A percentile compares a stretch with the other conserved stretches of the same genome.
These are phyloP conservation scores for Hesperia comma DNA, from an alignment of 2,888 invertebrate genomes.

Conservation along the genomic window DNA sequence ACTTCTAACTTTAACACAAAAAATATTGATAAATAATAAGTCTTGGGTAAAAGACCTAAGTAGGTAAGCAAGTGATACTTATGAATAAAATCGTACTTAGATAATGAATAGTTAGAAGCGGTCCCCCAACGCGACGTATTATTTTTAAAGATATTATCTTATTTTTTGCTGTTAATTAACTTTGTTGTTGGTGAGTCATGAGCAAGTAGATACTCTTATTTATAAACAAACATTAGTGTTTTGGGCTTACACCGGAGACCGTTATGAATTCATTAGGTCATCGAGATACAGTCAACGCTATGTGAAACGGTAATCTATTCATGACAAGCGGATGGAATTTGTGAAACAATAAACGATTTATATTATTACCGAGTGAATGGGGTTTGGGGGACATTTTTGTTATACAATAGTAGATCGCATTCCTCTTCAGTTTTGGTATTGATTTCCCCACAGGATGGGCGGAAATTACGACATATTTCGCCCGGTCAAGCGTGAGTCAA, in stretches of 20 bases:
- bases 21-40: too few relatives aligned
- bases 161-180: not conserved
- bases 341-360: slow-evolving; percentile 17
- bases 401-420: not conserved
- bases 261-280: slow-evolving; percentile 32
- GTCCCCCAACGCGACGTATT: too few relatives aligned
- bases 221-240: slow-evolving; percentile 17
- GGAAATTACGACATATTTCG: too few relatives aligned
- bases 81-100: too few relatives aligned
- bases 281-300: slow-evolving; percentile 10
- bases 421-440: too few relatives aligned
- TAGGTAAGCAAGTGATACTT: too few relatives aligned
- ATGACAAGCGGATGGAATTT: slow-evolving; percentile 20
- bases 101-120: too few relatives aligned
- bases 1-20: too few relatives aligned
- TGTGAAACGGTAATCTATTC: slow-evolving; percentile 17
- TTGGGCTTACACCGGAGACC: slow-evolving; percentile 15
- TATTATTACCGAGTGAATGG: not conserved
- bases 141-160: too few relatives aligned
- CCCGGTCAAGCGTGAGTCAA: too few relatives aligned
- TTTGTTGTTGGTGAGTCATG: not conserved
- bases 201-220: not conserved
- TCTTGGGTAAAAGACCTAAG: too few relatives aligned
- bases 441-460: too few relatives aligned
- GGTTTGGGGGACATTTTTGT: not conserved